phyloP scores from a whole-genome alignment of 1,140 invertebrate genomes.

The Oncopodura yosiiana region DNA sequence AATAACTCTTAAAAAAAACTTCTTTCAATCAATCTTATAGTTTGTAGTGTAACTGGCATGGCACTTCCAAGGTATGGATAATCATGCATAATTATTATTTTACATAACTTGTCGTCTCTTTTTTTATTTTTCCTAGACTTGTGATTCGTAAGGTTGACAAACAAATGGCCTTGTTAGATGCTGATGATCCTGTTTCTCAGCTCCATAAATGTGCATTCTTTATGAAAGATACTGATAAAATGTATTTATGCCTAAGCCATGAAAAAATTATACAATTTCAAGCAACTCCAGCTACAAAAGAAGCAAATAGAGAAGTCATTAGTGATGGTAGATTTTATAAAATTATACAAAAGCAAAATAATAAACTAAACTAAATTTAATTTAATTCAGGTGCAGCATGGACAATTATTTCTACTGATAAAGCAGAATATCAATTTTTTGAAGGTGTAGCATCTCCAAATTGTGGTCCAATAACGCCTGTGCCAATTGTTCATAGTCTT shows the following conservation, averaged over 20 bases:
- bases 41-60: conserved; percentile 58
- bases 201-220: conserved; percentile 65
- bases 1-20: no score
- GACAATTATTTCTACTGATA: conserved; percentile 63
- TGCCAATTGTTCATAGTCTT: conserved; percentile 50
- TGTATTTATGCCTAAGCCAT: conserved; percentile 59
- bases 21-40: no score
- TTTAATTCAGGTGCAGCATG: conserved; percentile 42
- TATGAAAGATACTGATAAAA: conserved; percentile 58
- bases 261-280: conserved; percentile 62
- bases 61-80: conserved; percentile 48
- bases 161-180: conserved; percentile 55
- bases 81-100: not conserved
- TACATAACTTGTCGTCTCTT: not conserved
- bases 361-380: not conserved
- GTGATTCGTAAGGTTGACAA: conserved; percentile 44
- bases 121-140: not conserved
- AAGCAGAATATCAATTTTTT: conserved; percentile 60
- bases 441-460: conserved; percentile 56
- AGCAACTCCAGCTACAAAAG: conserved; percentile 53
- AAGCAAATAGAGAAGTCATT: conserved; percentile 56
- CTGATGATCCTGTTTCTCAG: conserved; percentile 60
- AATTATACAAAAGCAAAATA: not conserved
- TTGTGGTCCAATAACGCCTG: conserved; percentile 51
- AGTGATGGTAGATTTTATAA: conserved; percentile 50